Base-by-base conservation (phyloP, 2,888 invertebrate species). In the Adineta ricciae region DNA sequence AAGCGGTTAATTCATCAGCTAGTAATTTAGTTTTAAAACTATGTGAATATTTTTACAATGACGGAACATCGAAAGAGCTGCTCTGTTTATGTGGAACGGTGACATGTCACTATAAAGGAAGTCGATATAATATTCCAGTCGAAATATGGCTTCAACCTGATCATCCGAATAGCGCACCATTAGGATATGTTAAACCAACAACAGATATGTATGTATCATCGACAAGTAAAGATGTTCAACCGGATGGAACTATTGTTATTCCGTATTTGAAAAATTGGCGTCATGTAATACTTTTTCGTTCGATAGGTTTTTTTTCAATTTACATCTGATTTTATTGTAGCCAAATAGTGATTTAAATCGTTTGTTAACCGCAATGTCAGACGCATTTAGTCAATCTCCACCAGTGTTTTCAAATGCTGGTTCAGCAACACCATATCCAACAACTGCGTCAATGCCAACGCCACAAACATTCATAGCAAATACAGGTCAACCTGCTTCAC, bases 71-170 rank as follows among this genome's bases (percentile, higher is more conserved):
- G 3, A 78, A 78, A 41, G 41, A 78, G 14, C 41, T 78, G 41
- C 41, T 78, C 24, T 78, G 41, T 78, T 78, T 78, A n/a, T 2
- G 0, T n/a, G 78, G 78, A 41, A 78, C 78, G 14, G 78, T 78
- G 0, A 2, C 38, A 8, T 38, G 38, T 38, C 24, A 38, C 24
- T 78, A 78, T n/a, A 41, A 41, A 78, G 78, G 78, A 41, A 92
- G 93, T 86, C 93, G 92, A 83, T 99, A 99, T 91, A 96, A 98
- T 91, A 99, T 99, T 90, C 99, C 99, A 24, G 93, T 99, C 72
- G 94, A 95, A 89, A 94, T 99, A 88, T 98, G 96, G 95, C 90
- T 99, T 84, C 94, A 96, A 93, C 96, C 98, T 89, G 97, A 96
- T 8, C 96, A 99, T 92, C 99, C 99, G 0, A 94, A 94, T 89